Evolutionary conservation across 1,140 invertebrate species (phyloP), one percentile per base, ranked within the genome.

Genomic region (Dendroctonus valens): DNA sequence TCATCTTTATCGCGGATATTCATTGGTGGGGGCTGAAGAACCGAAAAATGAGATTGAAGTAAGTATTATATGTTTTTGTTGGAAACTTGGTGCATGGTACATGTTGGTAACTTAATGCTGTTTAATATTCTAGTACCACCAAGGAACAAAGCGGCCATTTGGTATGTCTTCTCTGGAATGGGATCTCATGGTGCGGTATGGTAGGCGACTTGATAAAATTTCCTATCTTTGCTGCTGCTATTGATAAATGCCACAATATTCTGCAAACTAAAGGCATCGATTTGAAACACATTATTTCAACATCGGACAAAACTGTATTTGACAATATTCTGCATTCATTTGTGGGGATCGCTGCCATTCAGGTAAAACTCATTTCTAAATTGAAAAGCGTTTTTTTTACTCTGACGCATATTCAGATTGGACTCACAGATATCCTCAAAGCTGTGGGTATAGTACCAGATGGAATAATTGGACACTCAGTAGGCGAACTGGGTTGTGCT

Each of bases 281-380:
- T 77, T 82, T 98, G 5, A 86, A 89, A 11, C 79, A 90, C 50
- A 87, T 97, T 68, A 80, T 98, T 41, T 90, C 89, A 0, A 88
- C 86, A 14, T 80, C 83, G 9, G 86, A 93, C 73, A 86, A 89
- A 6, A 84, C 81, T 55, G 89, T 86, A 4, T 93, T 90, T 76
- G 87, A 94, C 58, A 90, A 93, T 74, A 88, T 93, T 65, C 75
- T 96, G 0, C 87, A 96, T 77, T 91, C 90, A 0, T 97, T 98
- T 81, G 88, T 97, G 48, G 91, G 91, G 41, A 97, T 97, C 73
- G 92, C 93, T 12, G 90, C 93, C 15, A 87, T 97, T 65, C 91
- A 93, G 81, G 89, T 90, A 76, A n/a, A 69, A 40, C 6, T 14
- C 38, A 44, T 12, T 12, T 40, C 44, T 44, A 9, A 44, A 57